Conservation (phyloP, 1,140 invertebrate genomes). For the Hycleus phaleratus region DNA sequence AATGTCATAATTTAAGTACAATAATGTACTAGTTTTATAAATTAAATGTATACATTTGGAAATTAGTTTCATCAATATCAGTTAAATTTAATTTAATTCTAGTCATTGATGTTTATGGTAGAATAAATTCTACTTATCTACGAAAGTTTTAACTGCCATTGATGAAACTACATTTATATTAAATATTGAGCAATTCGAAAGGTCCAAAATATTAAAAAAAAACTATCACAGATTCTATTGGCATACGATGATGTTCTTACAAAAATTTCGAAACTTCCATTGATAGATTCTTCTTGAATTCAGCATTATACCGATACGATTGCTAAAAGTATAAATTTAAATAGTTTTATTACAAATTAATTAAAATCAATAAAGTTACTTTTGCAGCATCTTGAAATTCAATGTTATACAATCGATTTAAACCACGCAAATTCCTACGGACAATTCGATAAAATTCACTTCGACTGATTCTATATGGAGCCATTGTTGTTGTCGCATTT, state of each 20-base stretch:
- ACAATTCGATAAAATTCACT: constrained; percentile 34
- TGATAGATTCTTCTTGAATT: constrained; percentile 18
- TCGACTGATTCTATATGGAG: constrained; percentile 37
- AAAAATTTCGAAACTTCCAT: constrained; percentile 25
- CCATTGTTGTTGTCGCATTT: constrained; percentile 33
- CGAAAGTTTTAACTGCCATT: no score
- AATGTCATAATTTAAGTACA: no score
- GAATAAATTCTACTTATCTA: no score
- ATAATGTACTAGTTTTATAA: no score
- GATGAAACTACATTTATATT: no score
- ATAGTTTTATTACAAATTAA: not conserved
- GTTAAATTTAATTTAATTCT: no score
- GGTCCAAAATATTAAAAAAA: not conserved
- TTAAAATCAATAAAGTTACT: constrained; percentile 25
- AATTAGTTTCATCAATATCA: no score
- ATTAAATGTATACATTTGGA: no score
- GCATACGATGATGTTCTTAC: not conserved
- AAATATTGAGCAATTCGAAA: constrained; percentile 6
- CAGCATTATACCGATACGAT: constrained; percentile 15
- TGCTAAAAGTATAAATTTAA: constrained; percentile 14
- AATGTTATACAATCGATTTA: constrained; percentile 43
- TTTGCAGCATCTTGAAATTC: constrained; percentile 45
- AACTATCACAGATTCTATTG: constrained; percentile 6
- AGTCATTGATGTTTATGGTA: no score
- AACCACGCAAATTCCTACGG: constrained; percentile 42